phyloP scores from a whole-genome alignment of 1,140 invertebrate species.

The Ooceraea biroi region DNA sequence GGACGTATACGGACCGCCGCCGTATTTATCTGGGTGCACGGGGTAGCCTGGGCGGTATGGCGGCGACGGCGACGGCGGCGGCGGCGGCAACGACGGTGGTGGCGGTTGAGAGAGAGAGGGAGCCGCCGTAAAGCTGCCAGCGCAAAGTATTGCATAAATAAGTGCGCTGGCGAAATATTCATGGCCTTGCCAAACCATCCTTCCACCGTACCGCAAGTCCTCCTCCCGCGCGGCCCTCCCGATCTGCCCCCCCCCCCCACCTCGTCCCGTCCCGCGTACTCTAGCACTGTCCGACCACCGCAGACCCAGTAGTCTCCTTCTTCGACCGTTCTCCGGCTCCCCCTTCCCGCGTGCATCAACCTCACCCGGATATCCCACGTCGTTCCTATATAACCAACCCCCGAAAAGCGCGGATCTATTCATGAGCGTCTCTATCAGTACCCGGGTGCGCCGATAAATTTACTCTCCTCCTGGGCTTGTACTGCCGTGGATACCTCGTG shows the following conservation, averaged over 20 bases:
- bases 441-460: conserved; percentile 79
- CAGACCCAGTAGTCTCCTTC: conserved; percentile 60
- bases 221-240: conserved; percentile 18
- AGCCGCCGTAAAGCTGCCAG: conserved; percentile 84
- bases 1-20: conserved; percentile 79
- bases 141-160: conserved; percentile 86
- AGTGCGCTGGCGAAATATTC: conserved; percentile 86
- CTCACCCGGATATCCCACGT: conserved; percentile 72
- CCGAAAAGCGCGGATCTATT: conserved; percentile 82
- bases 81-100: too few relatives aligned
- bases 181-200: conserved; percentile 83
- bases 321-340: conserved; percentile 58
- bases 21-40: conserved; percentile 82
- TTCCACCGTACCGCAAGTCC: conserved; percentile 71
- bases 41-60: conserved; percentile 54
- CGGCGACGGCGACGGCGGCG: conserved; percentile 27
- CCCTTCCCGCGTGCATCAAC: conserved; percentile 66
- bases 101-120: conserved; percentile 47
- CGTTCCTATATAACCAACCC: conserved; percentile 72
- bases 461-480: conserved; percentile 63
- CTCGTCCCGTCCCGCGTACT: conserved; percentile 38
- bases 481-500: conserved; percentile 45
- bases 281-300: conserved; percentile 62
- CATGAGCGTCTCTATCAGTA: conserved; percentile 80
- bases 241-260: too few relatives aligned